A percentile compares a stretch with the other conserved stretches of the same genome.
Conservation (phyloP, 2,888 invertebrate genomes). For the Campopleginae sp. region DNA sequence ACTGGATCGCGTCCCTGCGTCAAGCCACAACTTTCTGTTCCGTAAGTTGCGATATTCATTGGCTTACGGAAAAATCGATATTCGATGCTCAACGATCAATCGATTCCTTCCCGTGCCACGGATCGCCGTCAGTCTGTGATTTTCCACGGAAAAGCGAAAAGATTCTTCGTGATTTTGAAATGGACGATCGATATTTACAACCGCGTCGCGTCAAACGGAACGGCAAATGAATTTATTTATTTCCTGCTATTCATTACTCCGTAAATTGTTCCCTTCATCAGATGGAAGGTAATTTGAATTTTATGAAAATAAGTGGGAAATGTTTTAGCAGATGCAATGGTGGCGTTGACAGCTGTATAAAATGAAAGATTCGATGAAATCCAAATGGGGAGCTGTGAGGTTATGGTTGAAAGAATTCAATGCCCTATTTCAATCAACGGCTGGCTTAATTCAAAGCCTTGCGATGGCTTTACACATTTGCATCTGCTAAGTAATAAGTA, state of each 20-base stretch:
- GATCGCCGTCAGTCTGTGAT: no score
- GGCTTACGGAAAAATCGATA: no score
- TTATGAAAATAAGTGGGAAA: not conserved
- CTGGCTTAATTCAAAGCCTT: constrained; percentile 77
- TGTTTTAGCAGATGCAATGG: not conserved
- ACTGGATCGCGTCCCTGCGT: not conserved
- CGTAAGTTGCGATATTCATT: not conserved
- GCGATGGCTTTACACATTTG: constrained; percentile 76
- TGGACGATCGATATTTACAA: not conserved
- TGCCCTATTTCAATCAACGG: constrained; percentile 71
- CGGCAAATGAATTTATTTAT: not conserved
- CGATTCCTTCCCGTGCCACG: no score
- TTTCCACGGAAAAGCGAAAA: no score
- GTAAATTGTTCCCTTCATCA: not conserved
- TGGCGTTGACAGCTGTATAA: not conserved
- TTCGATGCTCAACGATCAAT: no score
- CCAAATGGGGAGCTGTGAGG: not conserved
- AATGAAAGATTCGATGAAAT: constrained; percentile 1
- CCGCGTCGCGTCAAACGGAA: not conserved
- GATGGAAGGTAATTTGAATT: not conserved
- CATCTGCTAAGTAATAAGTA: constrained; percentile 84
- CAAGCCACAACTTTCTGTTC: not conserved
- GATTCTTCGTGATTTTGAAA: no score
- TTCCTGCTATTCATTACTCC: not conserved
- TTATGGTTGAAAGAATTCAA: constrained; percentile 39